Base-by-base conservation (phyloP, 2,797 vertebrate species). In the Micropoecilia bifurca region DNA sequence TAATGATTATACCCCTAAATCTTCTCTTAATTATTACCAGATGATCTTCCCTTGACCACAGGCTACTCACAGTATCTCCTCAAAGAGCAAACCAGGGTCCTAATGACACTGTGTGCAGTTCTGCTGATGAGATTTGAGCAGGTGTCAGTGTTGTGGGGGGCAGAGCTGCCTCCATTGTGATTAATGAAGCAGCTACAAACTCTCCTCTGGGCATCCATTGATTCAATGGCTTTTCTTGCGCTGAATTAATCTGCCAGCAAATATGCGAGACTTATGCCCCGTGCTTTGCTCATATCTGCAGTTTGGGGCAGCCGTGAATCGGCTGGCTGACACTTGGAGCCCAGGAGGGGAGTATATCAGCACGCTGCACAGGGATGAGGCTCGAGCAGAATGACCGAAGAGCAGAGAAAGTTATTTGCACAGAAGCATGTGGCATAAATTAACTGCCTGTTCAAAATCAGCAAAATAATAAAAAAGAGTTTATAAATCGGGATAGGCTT, bases 151-250 rank as follows among this genome's bases (percentile, higher is more conserved):
- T 71, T 69, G 81, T 83, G 82, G 83, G 84, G 74, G 83, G 82
- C 76, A 77, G 77, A 83, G 81, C 82, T 80, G 85, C 77, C 86
- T 82, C 89, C 76, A 78, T 77, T 83, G 88, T 92, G 92, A 96
- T 95, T 93, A 95, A 95, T 94, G 93, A 93, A 89, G 90, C 86
- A 30, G 80, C 81, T 87, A 82, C 77, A 74, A 92, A 83, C 83
- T 85, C 82, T 85, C 89, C 88, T 91, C 88, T 81, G 85, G 87
- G 86, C 83, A 85, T 90, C 84, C 93, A 93, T 93, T 84, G 93
- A 95, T 94, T 87, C 82, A 63, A 55, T 71, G 83, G 83, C 80
- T 63, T 77, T 80, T 82, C 83, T 80, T 7, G 18, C 39, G 20
- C 88, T 85, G 84, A 90, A 95, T 95, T 92, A 87, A 92, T 94